phyloP scores from a whole-genome alignment of 2,888 invertebrate genomes.

The Ceramica pisi region DNA sequence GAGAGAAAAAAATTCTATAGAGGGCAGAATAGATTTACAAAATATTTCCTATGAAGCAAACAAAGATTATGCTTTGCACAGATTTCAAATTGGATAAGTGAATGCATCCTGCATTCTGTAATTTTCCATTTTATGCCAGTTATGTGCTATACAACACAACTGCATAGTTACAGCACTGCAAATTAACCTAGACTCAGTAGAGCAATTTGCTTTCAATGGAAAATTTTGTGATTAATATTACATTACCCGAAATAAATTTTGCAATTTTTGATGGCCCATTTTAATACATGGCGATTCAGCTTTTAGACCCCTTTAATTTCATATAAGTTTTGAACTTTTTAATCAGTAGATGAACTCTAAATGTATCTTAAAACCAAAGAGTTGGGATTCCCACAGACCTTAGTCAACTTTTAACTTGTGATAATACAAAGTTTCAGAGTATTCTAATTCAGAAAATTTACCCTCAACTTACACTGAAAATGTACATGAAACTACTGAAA shows the following conservation, averaged over 20 bases:
- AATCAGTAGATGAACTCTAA: too few relatives aligned
- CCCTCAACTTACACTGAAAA: too few relatives aligned
- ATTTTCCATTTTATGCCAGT: conserved; percentile 5
- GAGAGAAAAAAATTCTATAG: neutral
- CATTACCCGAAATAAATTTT: neutral
- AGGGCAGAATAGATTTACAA: neutral
- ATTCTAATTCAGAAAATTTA: too few relatives aligned
- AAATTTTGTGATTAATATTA: neutral
- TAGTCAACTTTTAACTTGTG: too few relatives aligned
- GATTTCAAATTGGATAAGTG: conserved; percentile 1
- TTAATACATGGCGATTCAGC: too few relatives aligned
- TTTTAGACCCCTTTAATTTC: too few relatives aligned
- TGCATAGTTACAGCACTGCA: neutral
- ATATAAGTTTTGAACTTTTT: too few relatives aligned
- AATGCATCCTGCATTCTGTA: conserved; percentile 14
- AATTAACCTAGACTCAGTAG: neutral
- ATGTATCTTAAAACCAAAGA: too few relatives aligned
- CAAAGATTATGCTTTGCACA: neutral
- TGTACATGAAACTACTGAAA: too few relatives aligned
- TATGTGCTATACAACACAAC: neutral
- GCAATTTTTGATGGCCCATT: neutral
- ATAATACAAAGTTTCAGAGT: too few relatives aligned
- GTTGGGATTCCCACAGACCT: too few relatives aligned
- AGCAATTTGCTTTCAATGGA: conserved; percentile 6
- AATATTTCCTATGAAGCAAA: neutral